Evolutionary conservation across 1,140 invertebrate genomes (phyloP).

Genomic region (Bombus consobrinus): DNA sequence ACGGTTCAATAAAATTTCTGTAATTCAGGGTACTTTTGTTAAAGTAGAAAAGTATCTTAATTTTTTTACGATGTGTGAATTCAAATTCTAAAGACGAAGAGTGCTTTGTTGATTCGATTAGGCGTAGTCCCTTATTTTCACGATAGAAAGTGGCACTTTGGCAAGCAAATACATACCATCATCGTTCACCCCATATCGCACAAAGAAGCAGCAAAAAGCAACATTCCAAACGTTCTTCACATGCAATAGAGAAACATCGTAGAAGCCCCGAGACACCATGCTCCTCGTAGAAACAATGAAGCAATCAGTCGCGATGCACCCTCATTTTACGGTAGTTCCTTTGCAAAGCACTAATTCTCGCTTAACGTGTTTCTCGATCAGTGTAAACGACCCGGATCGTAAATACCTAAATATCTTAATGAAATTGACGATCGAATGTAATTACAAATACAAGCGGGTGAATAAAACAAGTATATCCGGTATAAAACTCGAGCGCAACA

Average conservation of each 20-base stretch:
- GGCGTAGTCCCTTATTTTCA: slow-evolving; percentile 28
- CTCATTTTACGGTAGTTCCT: neutral
- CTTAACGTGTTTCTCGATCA: neutral
- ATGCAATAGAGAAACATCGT: slow-evolving; percentile 59
- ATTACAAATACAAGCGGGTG: neutral
- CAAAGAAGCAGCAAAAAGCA: slow-evolving; percentile 70
- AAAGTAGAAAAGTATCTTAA: neutral
- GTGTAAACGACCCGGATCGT: neutral
- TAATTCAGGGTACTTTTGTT: neutral
- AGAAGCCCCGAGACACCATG: slow-evolving; percentile 59
- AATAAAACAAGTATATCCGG: neutral
- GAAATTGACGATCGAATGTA: neutral
- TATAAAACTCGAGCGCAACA: neutral
- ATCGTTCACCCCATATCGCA: slow-evolving; percentile 57
- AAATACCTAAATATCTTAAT: neutral
- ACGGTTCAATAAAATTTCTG: neutral
- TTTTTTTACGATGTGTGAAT: neutral
- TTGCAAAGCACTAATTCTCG: neutral
- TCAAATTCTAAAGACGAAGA: neutral
- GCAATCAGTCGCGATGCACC: neutral
- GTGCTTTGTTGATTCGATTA: slow-evolving; percentile 14
- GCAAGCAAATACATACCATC: slow-evolving; percentile 40
- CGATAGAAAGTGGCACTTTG: slow-evolving; percentile 47
- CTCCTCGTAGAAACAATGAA: slow-evolving; percentile 19
- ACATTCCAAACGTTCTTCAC: slow-evolving; percentile 77